phyloP scores from a whole-genome alignment of 2,797 vertebrate species.

The Brachymystax lenok region DNA sequence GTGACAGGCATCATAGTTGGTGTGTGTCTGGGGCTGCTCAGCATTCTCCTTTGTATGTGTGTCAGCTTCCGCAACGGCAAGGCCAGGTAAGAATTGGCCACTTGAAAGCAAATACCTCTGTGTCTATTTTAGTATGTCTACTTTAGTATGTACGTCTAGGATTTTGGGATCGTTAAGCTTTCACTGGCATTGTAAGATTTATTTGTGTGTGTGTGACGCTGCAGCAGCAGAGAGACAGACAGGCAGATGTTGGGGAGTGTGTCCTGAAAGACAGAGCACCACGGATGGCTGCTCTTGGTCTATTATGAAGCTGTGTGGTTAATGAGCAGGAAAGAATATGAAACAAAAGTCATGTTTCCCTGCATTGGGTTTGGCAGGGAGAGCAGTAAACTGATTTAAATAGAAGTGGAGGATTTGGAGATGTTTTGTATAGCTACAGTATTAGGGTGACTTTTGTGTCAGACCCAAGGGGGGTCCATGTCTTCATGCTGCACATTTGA shows the following conservation, averaged over 20 bases:
- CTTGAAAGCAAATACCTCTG: neutral
- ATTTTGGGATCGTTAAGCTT: neutral
- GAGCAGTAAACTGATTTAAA: constrained; percentile 22
- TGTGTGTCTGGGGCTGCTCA: constrained; percentile 92
- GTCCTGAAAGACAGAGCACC: constrained; percentile 9
- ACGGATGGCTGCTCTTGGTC: constrained; percentile 34
- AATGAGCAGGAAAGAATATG: constrained; percentile 34
- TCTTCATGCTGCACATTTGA: constrained; percentile 35
- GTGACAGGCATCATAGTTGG: constrained; percentile 96
- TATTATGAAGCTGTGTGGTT: constrained; percentile 25
- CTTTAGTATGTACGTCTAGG: neutral
- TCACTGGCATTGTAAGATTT: too few species aligned
- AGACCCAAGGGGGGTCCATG: constrained; percentile 10
- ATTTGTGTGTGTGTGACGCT: constrained; percentile 9
- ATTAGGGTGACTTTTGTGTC: constrained; percentile 12
- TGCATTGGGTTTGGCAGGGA: constrained; percentile 20
- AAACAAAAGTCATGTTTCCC: constrained; percentile 25
- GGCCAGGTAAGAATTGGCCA: constrained; percentile 76
- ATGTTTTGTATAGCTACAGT: constrained; percentile 16
- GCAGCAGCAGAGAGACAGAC: constrained; percentile 19
- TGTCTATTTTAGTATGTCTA: neutral
- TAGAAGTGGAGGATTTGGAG: constrained; percentile 6
- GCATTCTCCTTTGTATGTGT: constrained; percentile 95
- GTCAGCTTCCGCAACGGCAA: constrained; percentile 89
- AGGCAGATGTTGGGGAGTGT: constrained; percentile 20